phyloP scores from a whole-genome alignment of 2,797 vertebrate species.

The Arremon aurantiirostris region DNA sequence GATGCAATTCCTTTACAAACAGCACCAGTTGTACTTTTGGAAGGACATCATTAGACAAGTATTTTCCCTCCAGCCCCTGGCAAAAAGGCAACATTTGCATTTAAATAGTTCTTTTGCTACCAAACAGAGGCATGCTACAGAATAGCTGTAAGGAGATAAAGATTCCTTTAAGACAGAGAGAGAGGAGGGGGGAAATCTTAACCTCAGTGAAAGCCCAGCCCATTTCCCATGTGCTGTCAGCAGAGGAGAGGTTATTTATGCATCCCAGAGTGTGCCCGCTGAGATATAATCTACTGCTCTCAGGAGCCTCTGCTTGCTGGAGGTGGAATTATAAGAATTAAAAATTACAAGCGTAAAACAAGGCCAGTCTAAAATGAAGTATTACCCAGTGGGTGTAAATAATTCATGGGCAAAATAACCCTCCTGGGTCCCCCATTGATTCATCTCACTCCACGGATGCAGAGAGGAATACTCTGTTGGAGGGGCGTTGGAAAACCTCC shows the following conservation, averaged over 20 bases:
- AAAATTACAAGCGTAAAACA: constrained; percentile 51
- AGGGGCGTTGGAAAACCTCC: neutral
- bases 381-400: constrained; percentile 36
- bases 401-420: constrained; percentile 36
- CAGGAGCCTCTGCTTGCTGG: constrained; percentile 36
- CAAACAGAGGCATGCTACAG: neutral
- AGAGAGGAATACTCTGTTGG: neutral
- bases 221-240: constrained; percentile 15
- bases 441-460: neutral
- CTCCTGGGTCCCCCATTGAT: neutral
- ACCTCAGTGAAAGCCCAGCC: neutral
- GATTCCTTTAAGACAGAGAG: constrained; percentile 23
- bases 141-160: constrained; percentile 21
- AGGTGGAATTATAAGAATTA: constrained; percentile 61
- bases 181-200: rapidly evolving
- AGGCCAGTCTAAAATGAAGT: constrained; percentile 32
- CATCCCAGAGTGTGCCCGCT: neutral
- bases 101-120: constrained; percentile 56
- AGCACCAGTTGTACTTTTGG: constrained; percentile 21
- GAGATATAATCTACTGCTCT: constrained; percentile 51
- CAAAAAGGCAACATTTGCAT: constrained; percentile 59
- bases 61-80: constrained; percentile 14
- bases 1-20: neutral
- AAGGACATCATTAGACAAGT: constrained; percentile 38
- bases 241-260: constrained; percentile 47